These are phyloP conservation scores for Acanthaster planci DNA, from an alignment of 35 echinoderm and acorn worm species.

Conservation along the genomic window DNA sequence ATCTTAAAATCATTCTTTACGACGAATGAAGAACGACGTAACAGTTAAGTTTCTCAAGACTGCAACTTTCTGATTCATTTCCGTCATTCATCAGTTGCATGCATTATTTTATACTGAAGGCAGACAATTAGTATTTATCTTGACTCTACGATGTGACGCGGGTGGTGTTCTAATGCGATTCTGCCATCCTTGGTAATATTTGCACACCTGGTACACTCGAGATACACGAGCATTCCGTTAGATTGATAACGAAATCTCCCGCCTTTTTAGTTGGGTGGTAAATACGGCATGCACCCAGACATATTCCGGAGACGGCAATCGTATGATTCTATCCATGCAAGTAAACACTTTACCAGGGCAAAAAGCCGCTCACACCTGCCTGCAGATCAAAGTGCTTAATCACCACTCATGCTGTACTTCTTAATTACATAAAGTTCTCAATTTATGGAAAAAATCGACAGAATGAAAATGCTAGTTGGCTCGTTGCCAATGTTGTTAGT, in stretches of 20 bases:
- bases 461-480: neutral
- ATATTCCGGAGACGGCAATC: neutral
- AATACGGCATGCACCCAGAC: neutral
- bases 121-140: neutral
- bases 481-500: neutral
- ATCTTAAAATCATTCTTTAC: no score
- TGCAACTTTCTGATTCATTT: no score
- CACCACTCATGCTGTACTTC: neutral
- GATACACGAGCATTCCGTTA: slow-evolving; percentile 10
- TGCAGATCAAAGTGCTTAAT: neutral
- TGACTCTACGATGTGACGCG: neutral
- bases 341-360: slow-evolving; percentile 14
- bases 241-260: slow-evolving; percentile 26
- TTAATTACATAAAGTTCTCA: neutral
- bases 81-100: no score
- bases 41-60: no score
- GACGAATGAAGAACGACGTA: no score
- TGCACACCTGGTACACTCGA: slow-evolving; percentile 24
- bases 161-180: slow-evolving; percentile 19
- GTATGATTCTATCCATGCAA: neutral
- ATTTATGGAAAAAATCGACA: neutral
- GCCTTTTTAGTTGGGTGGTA: slow-evolving; percentile 6
- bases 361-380: slow-evolving; percentile 16
- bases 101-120: neutral
- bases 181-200: slow-evolving; percentile 20